Evolutionary conservation across 1,140 invertebrate genomes (phyloP).

Genomic region (Drosophila virilis): DNA sequence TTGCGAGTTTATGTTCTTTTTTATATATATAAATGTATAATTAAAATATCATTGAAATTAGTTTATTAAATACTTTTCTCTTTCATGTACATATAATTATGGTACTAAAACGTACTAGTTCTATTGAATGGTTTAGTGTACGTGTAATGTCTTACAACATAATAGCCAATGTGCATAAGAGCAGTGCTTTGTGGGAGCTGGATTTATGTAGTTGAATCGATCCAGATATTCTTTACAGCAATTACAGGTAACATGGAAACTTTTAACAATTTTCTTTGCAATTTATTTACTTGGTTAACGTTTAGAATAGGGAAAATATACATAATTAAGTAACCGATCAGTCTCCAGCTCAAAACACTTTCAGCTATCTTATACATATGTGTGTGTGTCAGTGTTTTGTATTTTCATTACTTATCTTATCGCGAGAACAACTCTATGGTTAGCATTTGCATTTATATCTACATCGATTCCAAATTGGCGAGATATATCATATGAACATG

Average conservation of each 20-base stretch:
- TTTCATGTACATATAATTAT: constrained; percentile 31
- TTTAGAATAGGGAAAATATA: constrained; percentile 5
- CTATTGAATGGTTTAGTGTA: constrained; percentile 19
- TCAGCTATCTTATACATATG: constrained; percentile 12
- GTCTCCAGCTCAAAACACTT: constrained; percentile 62
- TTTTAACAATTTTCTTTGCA: constrained; percentile 14
- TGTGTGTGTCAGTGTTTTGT: constrained; percentile 24
- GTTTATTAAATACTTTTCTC: constrained; percentile 38
- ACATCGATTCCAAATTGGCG: constrained; percentile 14
- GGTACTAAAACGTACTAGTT: constrained; percentile 64
- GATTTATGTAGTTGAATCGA: background rate
- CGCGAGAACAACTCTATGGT: constrained; percentile 10
- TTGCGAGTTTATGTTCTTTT: background rate
- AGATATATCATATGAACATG: constrained; percentile 7
- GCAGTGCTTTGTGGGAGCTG: constrained; percentile 17
- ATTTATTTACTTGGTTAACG: constrained; percentile 12
- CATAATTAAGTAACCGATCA: constrained; percentile 50
- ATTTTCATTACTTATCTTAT: constrained; percentile 25
- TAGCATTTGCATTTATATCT: constrained; percentile 16
- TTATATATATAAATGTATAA: background rate
- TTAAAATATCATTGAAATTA: constrained; percentile 25
- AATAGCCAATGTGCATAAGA: constrained; percentile 26
- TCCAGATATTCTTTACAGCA: constrained; percentile 17
- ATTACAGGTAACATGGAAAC: background rate
- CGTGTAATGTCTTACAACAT: constrained; percentile 18